A percentile compares a stretch with the other conserved stretches of the same genome.
Conservation (phyloP, 2,113 vertebrate genomes). For the Halcyon malimbica region DNA sequence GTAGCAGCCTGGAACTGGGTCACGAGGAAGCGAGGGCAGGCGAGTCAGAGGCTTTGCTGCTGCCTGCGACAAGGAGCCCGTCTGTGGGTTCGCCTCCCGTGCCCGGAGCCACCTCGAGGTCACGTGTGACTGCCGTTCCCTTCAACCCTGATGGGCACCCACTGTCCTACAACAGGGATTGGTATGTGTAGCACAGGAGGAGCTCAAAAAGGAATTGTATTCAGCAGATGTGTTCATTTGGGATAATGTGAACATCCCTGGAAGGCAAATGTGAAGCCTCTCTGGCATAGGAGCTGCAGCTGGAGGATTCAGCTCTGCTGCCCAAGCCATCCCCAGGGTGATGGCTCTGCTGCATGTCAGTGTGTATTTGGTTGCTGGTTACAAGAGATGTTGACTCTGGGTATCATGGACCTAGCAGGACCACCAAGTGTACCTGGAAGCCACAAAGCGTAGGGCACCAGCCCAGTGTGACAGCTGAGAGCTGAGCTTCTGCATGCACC, state of each 20-base stretch:
- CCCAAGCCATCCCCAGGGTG: neutral
- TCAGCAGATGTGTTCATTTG: accelerated
- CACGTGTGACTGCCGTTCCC: neutral
- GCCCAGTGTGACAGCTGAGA: neutral
- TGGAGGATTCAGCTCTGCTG: neutral
- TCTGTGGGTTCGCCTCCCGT: neutral
- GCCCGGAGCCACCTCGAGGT: neutral
- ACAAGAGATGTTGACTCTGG: neutral
- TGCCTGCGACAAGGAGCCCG: neutral
- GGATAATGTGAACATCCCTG: neutral
- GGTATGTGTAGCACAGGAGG: neutral
- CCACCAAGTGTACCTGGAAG: neutral
- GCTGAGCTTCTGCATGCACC: accelerated
- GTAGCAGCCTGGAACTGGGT: neutral
- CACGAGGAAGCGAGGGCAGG: accelerated
- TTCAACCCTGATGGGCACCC: neutral
- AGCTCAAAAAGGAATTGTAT: neutral
- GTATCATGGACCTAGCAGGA: neutral
- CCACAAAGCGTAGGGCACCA: neutral
- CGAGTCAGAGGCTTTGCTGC: neutral
- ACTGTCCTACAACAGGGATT: accelerated
- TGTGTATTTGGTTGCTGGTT: neutral
- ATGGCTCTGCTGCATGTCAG: neutral
- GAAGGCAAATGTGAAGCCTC: neutral
- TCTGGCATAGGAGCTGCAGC: neutral